Conservation (phyloP, 2,113 vertebrate genomes). For the Rhombomys opimus region DNA sequence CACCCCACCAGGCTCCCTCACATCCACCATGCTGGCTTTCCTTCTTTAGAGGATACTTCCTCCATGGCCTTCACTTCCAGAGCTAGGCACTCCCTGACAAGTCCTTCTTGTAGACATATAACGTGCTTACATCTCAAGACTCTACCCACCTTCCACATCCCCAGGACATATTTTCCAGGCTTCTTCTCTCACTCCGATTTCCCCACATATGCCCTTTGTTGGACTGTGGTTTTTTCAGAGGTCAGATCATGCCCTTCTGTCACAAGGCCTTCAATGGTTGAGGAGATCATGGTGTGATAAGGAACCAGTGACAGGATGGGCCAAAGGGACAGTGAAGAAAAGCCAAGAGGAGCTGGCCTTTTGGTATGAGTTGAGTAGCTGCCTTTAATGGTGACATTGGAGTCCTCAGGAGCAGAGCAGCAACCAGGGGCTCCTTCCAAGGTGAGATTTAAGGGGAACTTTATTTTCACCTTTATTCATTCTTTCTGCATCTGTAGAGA, state of each 20-base stretch:
- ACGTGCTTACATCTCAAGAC: background rate
- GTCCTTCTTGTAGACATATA: background rate
- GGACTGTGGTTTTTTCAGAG: background rate
- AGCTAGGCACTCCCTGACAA: background rate
- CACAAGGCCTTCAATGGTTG: background rate
- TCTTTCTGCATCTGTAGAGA: background rate
- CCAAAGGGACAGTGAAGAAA: background rate
- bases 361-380: background rate
- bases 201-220: background rate
- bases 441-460: background rate
- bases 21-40: background rate
- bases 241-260: background rate
- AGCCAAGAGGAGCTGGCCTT: background rate
- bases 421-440: background rate
- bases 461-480: background rate
- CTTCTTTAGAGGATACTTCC: background rate
- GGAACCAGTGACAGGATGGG: background rate
- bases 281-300: too few relatives aligned
- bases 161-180: too few relatives aligned
- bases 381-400: background rate
- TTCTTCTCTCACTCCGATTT: background rate
- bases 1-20: too few relatives aligned
- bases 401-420: background rate
- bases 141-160: too few relatives aligned
- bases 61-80: background rate